Evolutionary conservation across 2,797 vertebrate species (phyloP).

Genomic region (Gephyroberyx darwinii): DNA sequence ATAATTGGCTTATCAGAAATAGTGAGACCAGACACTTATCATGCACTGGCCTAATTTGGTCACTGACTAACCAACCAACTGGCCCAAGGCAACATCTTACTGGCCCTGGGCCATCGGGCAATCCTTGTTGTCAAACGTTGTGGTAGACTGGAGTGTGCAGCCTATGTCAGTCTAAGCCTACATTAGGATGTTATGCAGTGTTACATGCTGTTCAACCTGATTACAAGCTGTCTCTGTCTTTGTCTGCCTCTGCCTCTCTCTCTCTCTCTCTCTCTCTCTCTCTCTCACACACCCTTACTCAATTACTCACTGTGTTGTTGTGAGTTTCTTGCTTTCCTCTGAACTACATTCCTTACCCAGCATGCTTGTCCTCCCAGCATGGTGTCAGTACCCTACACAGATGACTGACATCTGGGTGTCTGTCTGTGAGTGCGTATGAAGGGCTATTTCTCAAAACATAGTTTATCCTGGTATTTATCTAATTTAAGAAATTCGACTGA

Average conservation of each 20-base stretch:
- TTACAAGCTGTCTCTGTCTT: too few relatives aligned
- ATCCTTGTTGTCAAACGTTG: not conserved
- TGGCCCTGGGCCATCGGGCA: not conserved
- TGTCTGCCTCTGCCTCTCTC: not conserved
- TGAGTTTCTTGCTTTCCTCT: constrained; percentile 17
- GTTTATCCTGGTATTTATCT: too few relatives aligned
- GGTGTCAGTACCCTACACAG: constrained; percentile 36
- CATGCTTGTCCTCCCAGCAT: constrained; percentile 30
- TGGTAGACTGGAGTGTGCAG: not conserved
- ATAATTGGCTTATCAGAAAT: constrained; percentile 10
- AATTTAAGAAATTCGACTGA: too few relatives aligned
- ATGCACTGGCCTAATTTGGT: too few relatives aligned
- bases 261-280: not conserved
- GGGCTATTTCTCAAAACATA: too few relatives aligned
- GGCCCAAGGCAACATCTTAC: not conserved
- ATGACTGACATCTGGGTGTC: constrained; percentile 15
- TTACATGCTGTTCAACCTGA: not conserved
- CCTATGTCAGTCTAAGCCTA: not conserved
- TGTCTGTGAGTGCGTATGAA: constrained; percentile 28
- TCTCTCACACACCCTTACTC: constrained; percentile 19
- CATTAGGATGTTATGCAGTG: not conserved
- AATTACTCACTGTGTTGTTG: constrained; percentile 21
- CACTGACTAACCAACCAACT: too few relatives aligned
- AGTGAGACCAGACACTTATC: not conserved
- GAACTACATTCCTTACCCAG: constrained; percentile 47